phyloP scores from a whole-genome alignment of 2,888 invertebrate genomes.

The Agriopis leucophaearia region DNA sequence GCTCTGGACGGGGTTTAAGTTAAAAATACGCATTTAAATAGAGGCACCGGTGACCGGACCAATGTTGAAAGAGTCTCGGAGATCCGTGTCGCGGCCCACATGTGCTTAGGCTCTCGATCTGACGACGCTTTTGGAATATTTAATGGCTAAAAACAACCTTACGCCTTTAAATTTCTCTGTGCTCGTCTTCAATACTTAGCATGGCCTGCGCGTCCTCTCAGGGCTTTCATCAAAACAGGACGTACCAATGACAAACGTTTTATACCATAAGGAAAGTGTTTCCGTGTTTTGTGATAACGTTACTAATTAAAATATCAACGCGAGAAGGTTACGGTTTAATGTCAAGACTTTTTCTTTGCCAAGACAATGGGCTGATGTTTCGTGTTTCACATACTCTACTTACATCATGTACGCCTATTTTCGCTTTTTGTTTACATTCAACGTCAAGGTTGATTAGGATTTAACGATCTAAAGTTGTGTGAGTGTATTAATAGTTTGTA shows the following conservation, averaged over 20 bases:
- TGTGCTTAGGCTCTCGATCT: conserved; percentile 71
- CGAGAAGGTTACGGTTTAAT: conserved; percentile 28
- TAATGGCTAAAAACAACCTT: conserved; percentile 63
- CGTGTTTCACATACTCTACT: conserved; percentile 31
- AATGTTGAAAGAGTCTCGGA: conserved; percentile 56
- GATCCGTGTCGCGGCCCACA: conserved; percentile 79
- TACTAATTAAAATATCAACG: conserved; percentile 31
- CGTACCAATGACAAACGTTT: conserved; percentile 49
- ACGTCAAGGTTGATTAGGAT: conserved; percentile 23
- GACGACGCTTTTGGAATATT: conserved; percentile 77
- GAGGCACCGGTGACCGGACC: conserved; percentile 46
- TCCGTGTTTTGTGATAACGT: conserved; percentile 44
- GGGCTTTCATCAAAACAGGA: conserved; percentile 56
- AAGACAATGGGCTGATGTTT: conserved; percentile 25
- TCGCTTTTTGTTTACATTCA: conserved; percentile 24
- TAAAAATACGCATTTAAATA: conserved; percentile 53
- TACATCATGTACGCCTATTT: conserved; percentile 23
- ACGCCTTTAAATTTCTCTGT: conserved; percentile 73
- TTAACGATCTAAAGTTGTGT: background rate
- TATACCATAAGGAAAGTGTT: conserved; percentile 51
- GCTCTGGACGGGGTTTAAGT: conserved; percentile 39
- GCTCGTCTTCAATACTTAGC: conserved; percentile 61
- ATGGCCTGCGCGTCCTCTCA: conserved; percentile 55
- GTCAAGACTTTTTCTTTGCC: conserved; percentile 27
- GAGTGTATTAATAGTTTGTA: background rate